Conservation (phyloP, 2,797 vertebrate genomes). For the Fistularia tabacaria region DNA sequence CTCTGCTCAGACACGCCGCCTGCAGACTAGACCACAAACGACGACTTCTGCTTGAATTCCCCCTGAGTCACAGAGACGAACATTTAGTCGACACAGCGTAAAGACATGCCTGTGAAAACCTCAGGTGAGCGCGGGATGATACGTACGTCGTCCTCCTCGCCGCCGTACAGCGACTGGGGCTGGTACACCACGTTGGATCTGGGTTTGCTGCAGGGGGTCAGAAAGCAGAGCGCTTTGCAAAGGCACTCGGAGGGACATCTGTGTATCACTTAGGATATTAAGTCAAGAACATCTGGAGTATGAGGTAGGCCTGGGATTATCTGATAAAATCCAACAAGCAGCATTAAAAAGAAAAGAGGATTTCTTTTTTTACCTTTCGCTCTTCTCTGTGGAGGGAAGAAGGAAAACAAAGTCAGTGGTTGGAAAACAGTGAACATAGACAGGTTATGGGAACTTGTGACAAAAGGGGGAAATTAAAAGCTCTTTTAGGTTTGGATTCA, state of each 20-base stretch:
- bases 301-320: neutral
- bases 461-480: neutral
- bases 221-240: neutral
- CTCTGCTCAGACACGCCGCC: neutral
- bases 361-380: conserved; percentile 68
- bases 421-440: neutral
- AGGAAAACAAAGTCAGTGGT: conserved; percentile 19
- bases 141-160: conserved; percentile 82
- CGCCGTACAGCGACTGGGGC: conserved; percentile 52
- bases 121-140: neutral
- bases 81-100: neutral
- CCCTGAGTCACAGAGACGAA: conserved; percentile 67
- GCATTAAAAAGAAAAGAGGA: conserved; percentile 6
- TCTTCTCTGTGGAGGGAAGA: conserved; percentile 53
- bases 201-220: conserved; percentile 51
- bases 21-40: conserved; percentile 85
- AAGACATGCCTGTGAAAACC: neutral
- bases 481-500: neutral
- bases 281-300: neutral
- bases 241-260: neutral
- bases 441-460: neutral
- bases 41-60: conserved; percentile 92
- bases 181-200: conserved; percentile 81
- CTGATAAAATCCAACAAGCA: neutral
- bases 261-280: neutral